Conservation (phyloP, 2,888 invertebrate species). For the Drosophila cyrtoloma region DNA sequence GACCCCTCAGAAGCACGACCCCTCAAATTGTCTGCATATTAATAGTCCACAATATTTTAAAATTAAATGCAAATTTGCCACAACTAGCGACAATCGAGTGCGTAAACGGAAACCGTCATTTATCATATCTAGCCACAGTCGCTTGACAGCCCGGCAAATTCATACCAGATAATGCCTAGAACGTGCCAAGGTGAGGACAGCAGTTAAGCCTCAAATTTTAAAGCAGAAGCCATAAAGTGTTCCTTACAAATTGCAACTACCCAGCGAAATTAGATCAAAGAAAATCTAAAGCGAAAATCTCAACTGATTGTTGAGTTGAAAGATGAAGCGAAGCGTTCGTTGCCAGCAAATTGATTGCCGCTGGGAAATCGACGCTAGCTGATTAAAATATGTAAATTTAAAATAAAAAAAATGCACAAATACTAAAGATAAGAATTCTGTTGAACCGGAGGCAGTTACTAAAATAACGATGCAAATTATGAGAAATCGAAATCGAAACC, state of each 20-base stretch:
- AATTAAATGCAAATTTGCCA: constrained; percentile 64
- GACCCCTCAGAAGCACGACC: constrained; percentile 20
- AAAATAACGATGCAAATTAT: constrained; percentile 34
- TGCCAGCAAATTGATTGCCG: constrained; percentile 64
- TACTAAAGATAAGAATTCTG: background rate
- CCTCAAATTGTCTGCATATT: constrained; percentile 23
- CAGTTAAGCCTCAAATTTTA: constrained; percentile 21
- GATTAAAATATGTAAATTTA: constrained; percentile 77
- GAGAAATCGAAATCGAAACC: constrained; percentile 36
- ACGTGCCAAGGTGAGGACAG: constrained; percentile 6
- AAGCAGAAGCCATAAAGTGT: constrained; percentile 11
- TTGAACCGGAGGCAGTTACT: background rate
- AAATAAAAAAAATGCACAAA: constrained; percentile 30
- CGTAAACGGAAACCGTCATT: constrained; percentile 35
- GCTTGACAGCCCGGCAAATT: constrained; percentile 22
- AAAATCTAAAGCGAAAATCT: constrained; percentile 44
- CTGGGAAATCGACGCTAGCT: constrained; percentile 64
- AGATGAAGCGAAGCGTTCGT: constrained; percentile 16
- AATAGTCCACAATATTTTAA: constrained; percentile 50
- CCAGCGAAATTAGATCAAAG: constrained; percentile 47
- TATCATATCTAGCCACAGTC: constrained; percentile 41
- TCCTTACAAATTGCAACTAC: constrained; percentile 19
- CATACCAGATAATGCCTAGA: constrained; percentile 11
- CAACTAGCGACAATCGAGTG: constrained; percentile 9
- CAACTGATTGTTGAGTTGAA: constrained; percentile 32